phyloP scores from a whole-genome alignment of 1,140 invertebrate species.

The Coboldia fuscipes region DNA sequence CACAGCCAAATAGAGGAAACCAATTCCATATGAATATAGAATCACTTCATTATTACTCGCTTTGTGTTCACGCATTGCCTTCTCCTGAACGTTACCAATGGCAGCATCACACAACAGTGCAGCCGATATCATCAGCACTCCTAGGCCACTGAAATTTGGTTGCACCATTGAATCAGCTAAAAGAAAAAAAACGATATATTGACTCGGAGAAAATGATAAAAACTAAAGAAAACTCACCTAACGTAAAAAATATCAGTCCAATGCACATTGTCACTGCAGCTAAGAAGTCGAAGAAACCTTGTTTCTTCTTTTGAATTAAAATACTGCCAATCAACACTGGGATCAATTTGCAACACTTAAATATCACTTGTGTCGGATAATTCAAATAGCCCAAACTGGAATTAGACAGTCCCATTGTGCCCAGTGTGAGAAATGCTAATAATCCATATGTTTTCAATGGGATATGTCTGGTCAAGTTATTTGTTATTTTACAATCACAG shows the following conservation, averaged over 20 bases:
- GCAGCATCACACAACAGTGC: constrained; percentile 81
- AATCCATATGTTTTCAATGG: constrained; percentile 61
- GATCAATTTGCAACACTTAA: constrained; percentile 92
- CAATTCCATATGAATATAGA: constrained; percentile 79
- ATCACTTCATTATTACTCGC: constrained; percentile 82
- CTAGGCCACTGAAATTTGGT: constrained; percentile 65
- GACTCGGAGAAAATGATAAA: not conserved
- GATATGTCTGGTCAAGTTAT: constrained; percentile 54
- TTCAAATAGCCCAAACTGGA: constrained; percentile 87
- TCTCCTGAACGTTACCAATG: constrained; percentile 93
- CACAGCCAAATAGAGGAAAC: constrained; percentile 64
- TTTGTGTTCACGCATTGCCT: constrained; percentile 64
- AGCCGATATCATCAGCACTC: constrained; percentile 67
- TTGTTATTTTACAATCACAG: constrained; percentile 44
- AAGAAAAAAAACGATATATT: constrained; percentile 10
- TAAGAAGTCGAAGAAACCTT: constrained; percentile 60
- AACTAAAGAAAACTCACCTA: constrained; percentile 22
- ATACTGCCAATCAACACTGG: constrained; percentile 85
- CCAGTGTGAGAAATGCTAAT: constrained; percentile 68
- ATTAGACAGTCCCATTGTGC: constrained; percentile 93
- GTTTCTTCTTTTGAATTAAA: constrained; percentile 76
- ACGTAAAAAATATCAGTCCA: constrained; percentile 77
- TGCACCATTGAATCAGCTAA: constrained; percentile 75
- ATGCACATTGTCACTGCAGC: constrained; percentile 75
- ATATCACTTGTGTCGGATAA: constrained; percentile 86